Evolutionary conservation across 2,113 vertebrate genomes (phyloP), one percentile per base, ranked within the genome.

Genomic region (Sylvia atricapilla): DNA sequence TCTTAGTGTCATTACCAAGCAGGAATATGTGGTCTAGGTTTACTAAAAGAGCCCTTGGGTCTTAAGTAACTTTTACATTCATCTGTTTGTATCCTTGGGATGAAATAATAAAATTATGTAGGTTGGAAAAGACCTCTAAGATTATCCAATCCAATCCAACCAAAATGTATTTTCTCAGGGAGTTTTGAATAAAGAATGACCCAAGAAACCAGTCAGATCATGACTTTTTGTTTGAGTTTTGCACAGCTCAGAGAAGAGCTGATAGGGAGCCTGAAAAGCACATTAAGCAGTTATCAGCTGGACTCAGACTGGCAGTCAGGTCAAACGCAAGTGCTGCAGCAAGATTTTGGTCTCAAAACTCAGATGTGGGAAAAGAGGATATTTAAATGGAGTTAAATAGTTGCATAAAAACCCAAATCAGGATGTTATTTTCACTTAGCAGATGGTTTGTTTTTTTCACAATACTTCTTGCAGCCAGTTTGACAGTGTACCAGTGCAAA

Each of bases 401-500:
- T 75, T 28, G 21, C 56, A 70, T 44, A 83, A 91, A 93, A 55
- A 13, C 41, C 47, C 44, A 90, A 83, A 91, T 43, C 24, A 39
- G 31, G 56, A 79, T 60, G 44, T 64, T 76, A 87, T 92, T 95
- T 93, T 84, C 50, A 47, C 50, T 88, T 89, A 90, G 63, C 58
- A 85, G 62, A 58, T 87, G 73, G 22, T 86, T 81, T 52, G 10
- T 87, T 91, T 93, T 91, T 88, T 87, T 33, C 74, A 74, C 79
- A 70, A 28, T 91, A 75, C 62, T 95, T 62, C 52, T 84, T 76
- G 67, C 72, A 96, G 81, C 68, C 63, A 2, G 81, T 90, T 90
- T 94, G 89, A 88, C 94, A 89, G 82, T n/a, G 69, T 96, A 93
- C 77, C 94, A 76, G 87, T 74, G 94, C 93, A 97, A 86, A 96